Base-by-base conservation (phyloP, 2,113 vertebrate genomes). In the Polyodon spathula region DNA sequence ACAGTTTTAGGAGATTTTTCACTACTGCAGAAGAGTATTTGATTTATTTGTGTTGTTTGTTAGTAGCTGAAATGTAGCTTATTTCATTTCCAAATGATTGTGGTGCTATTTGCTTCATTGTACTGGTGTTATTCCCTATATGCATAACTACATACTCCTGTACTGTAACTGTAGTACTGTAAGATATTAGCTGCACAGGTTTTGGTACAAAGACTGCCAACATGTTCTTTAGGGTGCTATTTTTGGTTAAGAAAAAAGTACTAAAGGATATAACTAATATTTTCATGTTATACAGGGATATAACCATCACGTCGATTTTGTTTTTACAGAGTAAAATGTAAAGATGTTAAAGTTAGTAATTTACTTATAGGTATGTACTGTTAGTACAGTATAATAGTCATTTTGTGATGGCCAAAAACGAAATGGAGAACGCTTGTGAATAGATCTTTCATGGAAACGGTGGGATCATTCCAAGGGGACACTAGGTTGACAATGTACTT, bases 151-250 rank as follows among this genome's bases (percentile, higher is more conserved):
- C n/a, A 67, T 78, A 69, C 77, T 83, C 71, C 66, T 79, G 79
- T 85, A 84, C 88, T 85, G 75, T 75, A 79, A 78, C 84, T 84
- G n/a, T n/a, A n/a, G n/a, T n/a, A n/a, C n/a, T n/a, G 85, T 92
- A 87, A 78, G 78, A 78, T 77, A 76, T 68, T 79, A 81, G 75
- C 84, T 84, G 83, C 87, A 84, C 81, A 84, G 3, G 63, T 64
- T 84, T 77, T 82, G 76, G 73, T 78, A 77, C 73, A 68, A 87
- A 81, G 79, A 79, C 65, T 84, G 79, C 81, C 78, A 81, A 73
- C 69, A 69, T 76, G 80, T 81, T 71, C 84, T 81, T 79, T 67
- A 83, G 81, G 91, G 89, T 95, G 92, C 91, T 94, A 78, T 85
- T 85, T 78, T 73, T 67, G 46, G 75, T 73, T 86, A 75, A 76